These are phyloP conservation scores for Thunnus thynnus DNA, from an alignment of 2,113 vertebrate species.

Conservation along the genomic window DNA sequence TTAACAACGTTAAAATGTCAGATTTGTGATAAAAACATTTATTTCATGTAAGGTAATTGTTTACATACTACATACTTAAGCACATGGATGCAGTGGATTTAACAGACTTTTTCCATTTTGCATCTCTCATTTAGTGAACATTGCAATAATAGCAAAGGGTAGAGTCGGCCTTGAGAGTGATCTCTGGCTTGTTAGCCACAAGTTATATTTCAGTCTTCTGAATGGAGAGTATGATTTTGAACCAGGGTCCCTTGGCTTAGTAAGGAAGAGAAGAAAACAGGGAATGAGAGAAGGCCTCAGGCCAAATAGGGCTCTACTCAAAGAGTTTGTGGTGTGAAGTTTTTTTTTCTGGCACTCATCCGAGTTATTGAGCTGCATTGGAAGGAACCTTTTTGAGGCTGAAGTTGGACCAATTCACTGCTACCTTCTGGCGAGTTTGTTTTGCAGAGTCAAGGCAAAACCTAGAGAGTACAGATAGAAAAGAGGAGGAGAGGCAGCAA, in stretches of 20 bases:
- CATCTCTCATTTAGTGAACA: slow-evolving; percentile 73
- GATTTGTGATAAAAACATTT: slow-evolving; percentile 87
- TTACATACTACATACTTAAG: slow-evolving; percentile 86
- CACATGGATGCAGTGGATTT: slow-evolving; percentile 80
- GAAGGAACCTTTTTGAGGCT: slow-evolving; percentile 98
- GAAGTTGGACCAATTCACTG: slow-evolving; percentile 99
- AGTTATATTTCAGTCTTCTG: slow-evolving; percentile 70
- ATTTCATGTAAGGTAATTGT: slow-evolving; percentile 85
- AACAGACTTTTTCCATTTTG: slow-evolving; percentile 72
- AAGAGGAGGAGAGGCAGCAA: background rate
- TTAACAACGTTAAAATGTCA: slow-evolving; percentile 80
- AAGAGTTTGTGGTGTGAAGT: slow-evolving; percentile 75
- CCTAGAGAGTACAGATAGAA: slow-evolving; percentile 76
- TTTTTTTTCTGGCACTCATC: slow-evolving; percentile 64
- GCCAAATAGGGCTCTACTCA: slow-evolving; percentile 71
- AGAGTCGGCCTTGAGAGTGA: slow-evolving; percentile 65
- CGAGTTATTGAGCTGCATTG: slow-evolving; percentile 94
- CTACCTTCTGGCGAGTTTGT: slow-evolving; percentile 98
- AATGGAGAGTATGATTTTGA: slow-evolving; percentile 74
- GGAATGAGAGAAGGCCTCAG: slow-evolving; percentile 79
- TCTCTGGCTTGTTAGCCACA: slow-evolving; percentile 64
- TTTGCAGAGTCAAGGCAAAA: slow-evolving; percentile 99
- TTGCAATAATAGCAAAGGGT: slow-evolving; percentile 73
- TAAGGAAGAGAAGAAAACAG: slow-evolving; percentile 73
- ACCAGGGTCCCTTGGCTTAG: slow-evolving; percentile 78